Evolutionary conservation across 2,888 invertebrate species (phyloP), one percentile per base, ranked within the genome.

Genomic region (Thymelicus lineola): DNA sequence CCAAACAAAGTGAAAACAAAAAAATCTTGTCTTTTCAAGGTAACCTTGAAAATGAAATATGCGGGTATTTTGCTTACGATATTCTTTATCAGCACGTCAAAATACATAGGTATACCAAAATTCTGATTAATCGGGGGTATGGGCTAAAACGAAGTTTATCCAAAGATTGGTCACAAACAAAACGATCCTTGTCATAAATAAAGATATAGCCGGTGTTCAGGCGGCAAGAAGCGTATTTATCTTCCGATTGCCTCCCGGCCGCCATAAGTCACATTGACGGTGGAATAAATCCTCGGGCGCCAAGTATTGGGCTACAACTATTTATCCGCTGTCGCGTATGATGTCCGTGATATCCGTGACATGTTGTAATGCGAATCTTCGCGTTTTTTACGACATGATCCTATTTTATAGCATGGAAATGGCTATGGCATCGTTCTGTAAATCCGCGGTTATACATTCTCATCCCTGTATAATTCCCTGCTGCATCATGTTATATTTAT

Each of bases 241-340:
- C 68, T 68, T 68, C 36, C 57, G 68, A 68, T 70, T 70, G 53
- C 64, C 70, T 64, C 59, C 35, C 64, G 58, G 20, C 57, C 60
- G 67, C 72, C 72, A 74, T 76, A 76, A 76, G 76, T 76, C 76
- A 76, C 72, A 76, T 72, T 72, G 73, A 73, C 74, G 72, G 70
- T 66, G 70, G 69, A 72, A 72, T 75, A 74, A 72, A 74, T 72
- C 70, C 68, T 66, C 42, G 38, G 59, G 64, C 71, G 71, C 70
- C 71, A 48, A 42, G 67, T 66, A 65, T 57, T 45, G 55, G 35
- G 9, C 57, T 28, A 62, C 46, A 35, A 35, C 67, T 68, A 68
- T 68, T 68, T 68, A 61, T 68, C 46, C 35, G 61, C 61, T 61
- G 67, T 68, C 67, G 60, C 55, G 42, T 68, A 55, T 68, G 38